Evolutionary conservation across 2,797 vertebrate genomes (phyloP).

Genomic region (Podargus strigoides): DNA sequence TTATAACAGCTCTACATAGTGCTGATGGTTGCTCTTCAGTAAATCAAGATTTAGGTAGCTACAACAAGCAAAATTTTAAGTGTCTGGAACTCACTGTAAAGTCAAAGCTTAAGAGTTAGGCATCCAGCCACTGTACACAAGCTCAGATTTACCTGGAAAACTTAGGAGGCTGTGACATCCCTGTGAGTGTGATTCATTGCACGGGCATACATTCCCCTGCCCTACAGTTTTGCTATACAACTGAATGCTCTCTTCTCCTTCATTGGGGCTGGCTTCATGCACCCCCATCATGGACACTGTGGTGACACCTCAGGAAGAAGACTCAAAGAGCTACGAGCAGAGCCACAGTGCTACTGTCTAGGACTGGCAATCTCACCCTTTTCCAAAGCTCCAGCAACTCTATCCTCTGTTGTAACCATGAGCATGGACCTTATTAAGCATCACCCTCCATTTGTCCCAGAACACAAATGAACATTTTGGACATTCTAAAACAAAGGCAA

Average conservation of each 20-base stretch:
- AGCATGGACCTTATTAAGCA: not conserved
- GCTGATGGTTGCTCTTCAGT: not conserved
- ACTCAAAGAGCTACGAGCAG: not conserved
- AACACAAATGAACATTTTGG: rapidly evolving
- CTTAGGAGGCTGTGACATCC: not conserved
- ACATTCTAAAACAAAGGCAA: not conserved
- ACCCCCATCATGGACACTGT: not conserved
- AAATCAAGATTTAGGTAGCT: not conserved
- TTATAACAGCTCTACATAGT: not conserved
- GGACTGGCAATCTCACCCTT: not conserved
- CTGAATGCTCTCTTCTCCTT: not conserved
- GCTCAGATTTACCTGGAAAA: not conserved
- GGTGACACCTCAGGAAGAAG: not conserved
- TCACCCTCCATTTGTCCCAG: not conserved
- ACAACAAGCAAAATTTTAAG: not conserved
- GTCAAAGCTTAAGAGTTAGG: not conserved
- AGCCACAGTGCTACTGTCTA: rapidly evolving
- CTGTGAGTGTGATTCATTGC: not conserved
- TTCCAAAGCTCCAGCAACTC: not conserved
- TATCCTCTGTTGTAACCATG: not conserved
- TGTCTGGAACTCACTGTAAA: not conserved
- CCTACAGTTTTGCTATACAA: not conserved
- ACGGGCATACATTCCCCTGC: not conserved
- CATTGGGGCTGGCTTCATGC: not conserved
- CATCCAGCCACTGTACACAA: not conserved